These are phyloP conservation scores for Hydropsyche betteni DNA, from an alignment of 2,888 invertebrate species.

Conservation along the genomic window DNA sequence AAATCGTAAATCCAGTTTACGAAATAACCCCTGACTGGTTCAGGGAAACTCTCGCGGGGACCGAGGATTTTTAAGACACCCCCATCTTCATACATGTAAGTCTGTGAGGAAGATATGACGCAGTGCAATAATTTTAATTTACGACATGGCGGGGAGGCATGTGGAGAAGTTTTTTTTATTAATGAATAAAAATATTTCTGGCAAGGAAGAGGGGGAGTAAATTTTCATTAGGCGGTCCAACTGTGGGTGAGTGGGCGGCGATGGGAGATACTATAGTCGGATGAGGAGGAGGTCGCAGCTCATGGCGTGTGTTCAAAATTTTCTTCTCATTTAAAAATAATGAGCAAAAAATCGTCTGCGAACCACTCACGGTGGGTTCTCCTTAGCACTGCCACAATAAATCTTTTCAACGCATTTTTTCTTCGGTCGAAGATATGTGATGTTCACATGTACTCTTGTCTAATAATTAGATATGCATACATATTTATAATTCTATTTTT, in stretches of 20 bases:
- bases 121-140: conserved; percentile 51
- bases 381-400: conserved; percentile 10
- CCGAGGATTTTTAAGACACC: conserved; percentile 45
- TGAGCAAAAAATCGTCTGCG: conserved; percentile 37
- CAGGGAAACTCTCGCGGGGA: conserved; percentile 28
- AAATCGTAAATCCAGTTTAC: background rate
- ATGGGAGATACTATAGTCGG: background rate
- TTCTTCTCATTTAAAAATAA: conserved; percentile 38
- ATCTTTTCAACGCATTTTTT: conserved; percentile 7
- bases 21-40: conserved; percentile 15
- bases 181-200: conserved; percentile 48
- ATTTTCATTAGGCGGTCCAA: conserved; percentile 36
- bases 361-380: conserved; percentile 17
- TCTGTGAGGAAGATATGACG: conserved; percentile 47
- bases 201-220: conserved; percentile 37
- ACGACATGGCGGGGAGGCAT: conserved; percentile 43
- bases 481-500: background rate
- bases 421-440: conserved; percentile 2
- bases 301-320: conserved; percentile 35
- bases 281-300: conserved; percentile 27
- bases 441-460: background rate
- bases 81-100: conserved; percentile 41
- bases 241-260: background rate
- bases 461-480: conserved; percentile 6
- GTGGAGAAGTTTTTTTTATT: conserved; percentile 45